Conservation (phyloP, 2,113 vertebrate genomes). For the Alligator mississippiensis region DNA sequence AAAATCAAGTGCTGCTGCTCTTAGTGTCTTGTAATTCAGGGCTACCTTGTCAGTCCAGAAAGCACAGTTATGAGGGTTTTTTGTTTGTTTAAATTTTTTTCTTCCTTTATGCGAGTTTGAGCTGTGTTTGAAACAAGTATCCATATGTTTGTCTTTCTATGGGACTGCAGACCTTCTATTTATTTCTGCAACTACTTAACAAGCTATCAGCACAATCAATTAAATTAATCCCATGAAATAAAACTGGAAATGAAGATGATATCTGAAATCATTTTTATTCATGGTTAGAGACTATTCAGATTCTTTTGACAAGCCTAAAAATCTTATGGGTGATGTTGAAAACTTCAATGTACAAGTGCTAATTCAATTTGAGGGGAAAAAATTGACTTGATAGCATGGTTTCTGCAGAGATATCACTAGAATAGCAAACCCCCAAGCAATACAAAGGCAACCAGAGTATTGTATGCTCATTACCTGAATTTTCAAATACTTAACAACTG, state of each 20-base stretch:
- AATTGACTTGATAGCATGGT: constrained; percentile 55
- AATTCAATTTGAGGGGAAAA: constrained; percentile 64
- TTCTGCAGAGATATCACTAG: constrained; percentile 65
- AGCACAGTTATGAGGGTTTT: not conserved
- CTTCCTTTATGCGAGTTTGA: not conserved
- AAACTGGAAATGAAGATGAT: constrained; percentile 74
- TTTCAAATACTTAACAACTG: constrained; percentile 71
- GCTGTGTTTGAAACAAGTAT: constrained; percentile 16
- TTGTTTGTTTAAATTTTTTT: rapidly evolving
- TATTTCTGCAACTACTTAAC: constrained; percentile 65
- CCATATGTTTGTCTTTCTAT: constrained; percentile 28
- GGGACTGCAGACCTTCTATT: constrained; percentile 58
- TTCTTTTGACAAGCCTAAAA: constrained; percentile 80
- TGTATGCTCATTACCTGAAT: constrained; percentile 73
- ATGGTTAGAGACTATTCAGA: constrained; percentile 74
- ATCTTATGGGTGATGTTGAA: constrained; percentile 80
- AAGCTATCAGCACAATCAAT: constrained; percentile 69
- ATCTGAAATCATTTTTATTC: constrained; percentile 82
- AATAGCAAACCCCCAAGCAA: constrained; percentile 75
- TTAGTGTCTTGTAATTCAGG: not conserved
- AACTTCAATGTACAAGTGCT: constrained; percentile 76
- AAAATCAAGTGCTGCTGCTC: not conserved
- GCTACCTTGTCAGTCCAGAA: not conserved
- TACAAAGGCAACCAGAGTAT: constrained; percentile 70
- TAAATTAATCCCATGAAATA: constrained; percentile 80